These are phyloP conservation scores for Drosophila niveifrons DNA, from an alignment of 2,888 invertebrate species.

Conservation along the genomic window DNA sequence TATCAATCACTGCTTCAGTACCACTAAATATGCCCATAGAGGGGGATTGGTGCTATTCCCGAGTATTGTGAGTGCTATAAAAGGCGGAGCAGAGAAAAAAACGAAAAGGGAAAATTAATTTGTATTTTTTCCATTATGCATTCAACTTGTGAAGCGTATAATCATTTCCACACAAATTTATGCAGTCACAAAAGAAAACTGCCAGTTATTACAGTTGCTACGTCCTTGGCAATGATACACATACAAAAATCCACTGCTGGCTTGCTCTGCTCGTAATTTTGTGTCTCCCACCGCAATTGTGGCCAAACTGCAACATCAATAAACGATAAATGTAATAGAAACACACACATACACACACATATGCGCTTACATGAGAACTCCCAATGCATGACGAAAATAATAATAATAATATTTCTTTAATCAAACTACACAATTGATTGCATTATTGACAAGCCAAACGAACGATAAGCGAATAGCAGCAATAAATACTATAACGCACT, in stretches of 20 bases:
- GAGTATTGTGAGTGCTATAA: slow-evolving; percentile 4
- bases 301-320: slow-evolving; percentile 54
- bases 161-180: slow-evolving; percentile 20
- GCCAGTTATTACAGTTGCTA: slow-evolving; percentile 11
- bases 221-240: slow-evolving; percentile 32
- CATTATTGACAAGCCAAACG: slow-evolving; percentile 63
- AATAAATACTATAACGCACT: slow-evolving; percentile 25
- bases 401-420: slow-evolving; percentile 58
- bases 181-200: slow-evolving; percentile 10
- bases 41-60: background rate
- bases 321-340: slow-evolving; percentile 46
- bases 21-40: slow-evolving; percentile 9
- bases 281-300: slow-evolving; percentile 33
- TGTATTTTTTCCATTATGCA: slow-evolving; percentile 19
- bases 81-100: slow-evolving; percentile 1
- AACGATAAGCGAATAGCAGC: slow-evolving; percentile 46
- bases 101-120: slow-evolving; percentile 13
- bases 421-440: slow-evolving; percentile 68
- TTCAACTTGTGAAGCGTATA: slow-evolving; percentile 12
- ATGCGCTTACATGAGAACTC: background rate
- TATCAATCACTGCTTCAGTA: slow-evolving; percentile 34
- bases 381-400: slow-evolving; percentile 44
- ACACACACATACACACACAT: slow-evolving; percentile 24
- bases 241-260: slow-evolving; percentile 1
- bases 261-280: slow-evolving; percentile 2